Conservation (phyloP, 2,113 vertebrate species). For the Merops nubicus region DNA sequence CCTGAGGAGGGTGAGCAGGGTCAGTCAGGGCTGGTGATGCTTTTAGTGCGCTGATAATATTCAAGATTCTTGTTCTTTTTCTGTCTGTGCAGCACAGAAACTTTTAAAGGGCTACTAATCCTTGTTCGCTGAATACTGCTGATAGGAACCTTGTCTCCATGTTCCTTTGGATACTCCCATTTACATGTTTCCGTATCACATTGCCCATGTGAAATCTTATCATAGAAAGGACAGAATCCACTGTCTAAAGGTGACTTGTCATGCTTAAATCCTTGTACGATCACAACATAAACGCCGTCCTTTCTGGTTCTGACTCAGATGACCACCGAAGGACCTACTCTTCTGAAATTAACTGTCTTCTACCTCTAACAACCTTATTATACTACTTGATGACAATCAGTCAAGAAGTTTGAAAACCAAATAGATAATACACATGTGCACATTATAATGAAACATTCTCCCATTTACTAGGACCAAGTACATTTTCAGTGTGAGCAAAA, state of each 20-base stretch:
- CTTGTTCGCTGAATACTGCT: background rate
- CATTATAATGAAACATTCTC: background rate
- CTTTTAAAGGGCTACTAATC: background rate
- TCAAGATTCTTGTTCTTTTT: background rate
- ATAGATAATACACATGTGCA: background rate
- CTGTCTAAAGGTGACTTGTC: background rate
- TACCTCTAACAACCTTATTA: background rate
- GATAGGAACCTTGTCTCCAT: background rate
- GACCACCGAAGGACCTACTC: background rate
- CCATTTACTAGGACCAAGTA: background rate
- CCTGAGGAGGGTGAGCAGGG: background rate
- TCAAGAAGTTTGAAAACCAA: background rate
- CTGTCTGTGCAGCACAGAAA: background rate
- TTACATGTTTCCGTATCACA: background rate
- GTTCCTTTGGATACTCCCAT: background rate
- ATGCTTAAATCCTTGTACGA: background rate
- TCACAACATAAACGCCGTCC: background rate
- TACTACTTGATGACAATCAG: background rate
- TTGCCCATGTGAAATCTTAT: background rate
- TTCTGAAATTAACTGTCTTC: background rate
- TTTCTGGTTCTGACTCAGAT: background rate
- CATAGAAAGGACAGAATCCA: background rate
- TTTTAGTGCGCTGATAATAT: background rate
- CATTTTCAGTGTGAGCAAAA: background rate
- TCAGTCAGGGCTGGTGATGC: background rate